Base-by-base conservation (phyloP, 2,113 vertebrate species). In the Pedetes capensis region DNA sequence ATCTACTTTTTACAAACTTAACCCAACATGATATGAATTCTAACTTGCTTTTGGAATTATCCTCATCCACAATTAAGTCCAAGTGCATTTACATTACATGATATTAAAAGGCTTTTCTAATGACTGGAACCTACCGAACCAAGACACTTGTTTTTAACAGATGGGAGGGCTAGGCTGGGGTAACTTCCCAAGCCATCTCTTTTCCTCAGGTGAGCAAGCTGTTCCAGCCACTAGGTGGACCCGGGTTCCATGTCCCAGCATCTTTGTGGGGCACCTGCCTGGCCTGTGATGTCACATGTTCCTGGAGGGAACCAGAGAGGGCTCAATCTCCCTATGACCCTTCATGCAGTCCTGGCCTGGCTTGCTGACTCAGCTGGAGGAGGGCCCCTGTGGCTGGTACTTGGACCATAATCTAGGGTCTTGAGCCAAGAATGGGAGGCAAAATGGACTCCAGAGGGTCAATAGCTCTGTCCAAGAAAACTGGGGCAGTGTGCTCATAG, bases 1-100 rank as follows among this genome's bases (percentile, higher is more conserved):
- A 96, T 96, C 76, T 76, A 69, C 66, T 89, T 87, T 91, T 22
- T 92, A 93, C 69, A 47, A 16, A 27, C 96, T 96, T 85, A 87
- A 74, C 71, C 37, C 37, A 75, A 96, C 37, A 47, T n/a, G 61
- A 55, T 14, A 0, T 91, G 95, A 95, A 87, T 76, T 78, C 80
- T 89, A n/a, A 89, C 57, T 95, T 83, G 2, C 84, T 95, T 94
- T 75, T 61, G 32, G 84, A 91, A 64, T 94, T 81, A 64, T 8
- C 69, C 68, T 87, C 44, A 53, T 93, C 69, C 53, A 76, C 61
- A 68, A 17, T 49, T 78, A 86, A 86, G 18, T 61, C 51, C 55
- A 94, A 34, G 69, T 79, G 32, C 84, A 87, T 91, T 85, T 61
- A 76, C 22, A 27, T 88, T 78, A 2, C n/a, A 34, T 47, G 84